phyloP scores from a whole-genome alignment of 2,113 vertebrate genomes.

The Labeo rohita region DNA sequence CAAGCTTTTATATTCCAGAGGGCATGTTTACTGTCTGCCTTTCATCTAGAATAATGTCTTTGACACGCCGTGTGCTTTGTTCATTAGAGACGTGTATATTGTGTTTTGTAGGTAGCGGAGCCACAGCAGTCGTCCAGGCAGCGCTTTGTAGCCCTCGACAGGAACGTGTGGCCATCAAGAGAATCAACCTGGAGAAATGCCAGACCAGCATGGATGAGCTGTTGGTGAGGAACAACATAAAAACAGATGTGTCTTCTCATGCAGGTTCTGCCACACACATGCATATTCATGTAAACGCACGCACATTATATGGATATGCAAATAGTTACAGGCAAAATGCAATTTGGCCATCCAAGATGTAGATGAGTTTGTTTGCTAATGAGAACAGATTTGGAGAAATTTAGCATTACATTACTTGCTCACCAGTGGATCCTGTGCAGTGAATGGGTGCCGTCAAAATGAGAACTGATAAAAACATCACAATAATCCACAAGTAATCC shows the following conservation, averaged over 20 bases:
- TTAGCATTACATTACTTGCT: neutral
- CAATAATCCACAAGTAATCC: no score
- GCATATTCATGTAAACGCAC: neutral
- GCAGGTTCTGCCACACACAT: neutral
- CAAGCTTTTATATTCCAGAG: conserved; percentile 6
- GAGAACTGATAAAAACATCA: neutral
- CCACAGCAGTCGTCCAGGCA: conserved; percentile 97
- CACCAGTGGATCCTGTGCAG: no score
- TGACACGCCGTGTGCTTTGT: conserved; percentile 36
- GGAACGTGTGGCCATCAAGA: conserved; percentile 97
- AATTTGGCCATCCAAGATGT: neutral
- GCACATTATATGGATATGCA: neutral
- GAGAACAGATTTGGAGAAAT: no score
- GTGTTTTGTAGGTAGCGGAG: conserved; percentile 88
- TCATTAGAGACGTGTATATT: conserved; percentile 50
- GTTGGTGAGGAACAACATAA: conserved; percentile 80
- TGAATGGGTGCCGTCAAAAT: neutral
- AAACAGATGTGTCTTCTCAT: neutral
- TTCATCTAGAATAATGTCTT: conserved; percentile 28
- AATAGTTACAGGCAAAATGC: neutral
- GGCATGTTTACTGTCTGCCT: conserved; percentile 16
- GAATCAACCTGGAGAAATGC: conserved; percentile 99
- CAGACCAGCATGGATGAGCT: conserved; percentile 99
- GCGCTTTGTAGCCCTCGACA: conserved; percentile 94
- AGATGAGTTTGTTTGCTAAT: neutral